Base-by-base conservation (phyloP, 2,888 invertebrate genomes). In the Lutraria lutraria region DNA sequence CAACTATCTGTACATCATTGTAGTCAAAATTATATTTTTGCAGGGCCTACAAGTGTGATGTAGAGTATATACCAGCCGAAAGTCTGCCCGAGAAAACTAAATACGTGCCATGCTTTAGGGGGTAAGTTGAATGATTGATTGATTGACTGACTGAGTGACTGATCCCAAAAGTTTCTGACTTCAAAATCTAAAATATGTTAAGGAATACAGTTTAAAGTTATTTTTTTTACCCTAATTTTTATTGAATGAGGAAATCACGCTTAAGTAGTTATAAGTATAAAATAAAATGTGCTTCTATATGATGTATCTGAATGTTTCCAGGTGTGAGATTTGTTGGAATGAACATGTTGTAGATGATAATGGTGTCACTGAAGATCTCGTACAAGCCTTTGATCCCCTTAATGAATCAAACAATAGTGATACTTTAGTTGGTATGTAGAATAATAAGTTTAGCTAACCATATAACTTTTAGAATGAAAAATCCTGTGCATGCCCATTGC, bases 21-120 rank as follows among this genome's bases (percentile, higher is more conserved):
- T 43, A 43, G 43, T 43, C 43, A 43, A 8, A 43, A 43, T 8
- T 4, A 43, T 43, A 43, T 34, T 83, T 43, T 87, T 43, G 4
- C 93, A 95, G 95, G 87, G 88, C 95, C 0, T 96, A 96, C 88
- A 94, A 95, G 43, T 95, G 95, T 95, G 95, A 95, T 54, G 93
- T 96, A 63, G 95, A 96, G 81, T 96, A 95, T 87, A 94, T 96
- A 34, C 95, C 95, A n/a, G 94, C 93, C 15, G 92, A 91, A n/a
- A 89, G 81, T 79, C 56, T 88, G 13, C 87, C 91, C 15, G 16
- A 72, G 13, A 89, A 92, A 31, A 63, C 90, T 43, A 90, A 90
- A 16, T 83, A 87, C 25, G 63, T 82, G 25, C 89, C 92, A 19
- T 96, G 96, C 90, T 90, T 88, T 29, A 90, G 90, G 82, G 95